Conservation (phyloP, 2,888 invertebrate species). For the Belgica antarctica region DNA sequence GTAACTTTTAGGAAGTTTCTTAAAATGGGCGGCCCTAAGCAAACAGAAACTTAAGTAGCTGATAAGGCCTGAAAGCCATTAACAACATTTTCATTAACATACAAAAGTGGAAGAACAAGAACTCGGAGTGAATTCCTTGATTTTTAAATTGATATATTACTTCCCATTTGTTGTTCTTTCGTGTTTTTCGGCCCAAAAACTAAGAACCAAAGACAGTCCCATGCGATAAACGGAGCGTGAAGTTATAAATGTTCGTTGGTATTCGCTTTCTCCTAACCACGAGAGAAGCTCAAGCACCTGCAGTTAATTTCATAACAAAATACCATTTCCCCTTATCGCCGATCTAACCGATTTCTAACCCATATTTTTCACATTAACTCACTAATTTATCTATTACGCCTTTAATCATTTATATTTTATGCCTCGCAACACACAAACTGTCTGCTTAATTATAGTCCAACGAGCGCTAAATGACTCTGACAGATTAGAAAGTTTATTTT, state of each 20-base stretch:
- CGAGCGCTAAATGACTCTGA: slow-evolving; percentile 33
- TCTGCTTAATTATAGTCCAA: slow-evolving; percentile 30
- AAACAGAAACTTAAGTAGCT: slow-evolving; percentile 10
- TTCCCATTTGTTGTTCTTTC: not conserved
- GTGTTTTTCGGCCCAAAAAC: not conserved
- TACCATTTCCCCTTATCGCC: slow-evolving; percentile 31
- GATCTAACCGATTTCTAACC: slow-evolving; percentile 26
- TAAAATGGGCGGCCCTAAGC: not conserved
- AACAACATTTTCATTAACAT: slow-evolving; percentile 21
- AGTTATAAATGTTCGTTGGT: slow-evolving; percentile 19
- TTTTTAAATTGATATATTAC: slow-evolving; percentile 1
- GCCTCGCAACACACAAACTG: slow-evolving; percentile 31
- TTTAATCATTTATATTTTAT: slow-evolving; percentile 43
- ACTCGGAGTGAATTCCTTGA: not conserved
- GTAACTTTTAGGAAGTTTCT: slow-evolving; percentile 1
- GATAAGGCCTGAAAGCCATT: slow-evolving; percentile 18
- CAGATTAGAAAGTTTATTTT: slow-evolving; percentile 37
- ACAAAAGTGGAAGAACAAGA: too few species aligned
- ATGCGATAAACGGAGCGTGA: slow-evolving; percentile 11
- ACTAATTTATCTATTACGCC: slow-evolving; percentile 42
- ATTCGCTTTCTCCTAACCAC: not conserved
- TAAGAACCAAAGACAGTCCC: not conserved
- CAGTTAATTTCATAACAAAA: slow-evolving; percentile 38
- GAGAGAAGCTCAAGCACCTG: slow-evolving; percentile 30
- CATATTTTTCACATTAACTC: slow-evolving; percentile 40